These are phyloP conservation scores for Trinectes maculatus DNA, from an alignment of 2,113 vertebrate genomes.

Conservation along the genomic window DNA sequence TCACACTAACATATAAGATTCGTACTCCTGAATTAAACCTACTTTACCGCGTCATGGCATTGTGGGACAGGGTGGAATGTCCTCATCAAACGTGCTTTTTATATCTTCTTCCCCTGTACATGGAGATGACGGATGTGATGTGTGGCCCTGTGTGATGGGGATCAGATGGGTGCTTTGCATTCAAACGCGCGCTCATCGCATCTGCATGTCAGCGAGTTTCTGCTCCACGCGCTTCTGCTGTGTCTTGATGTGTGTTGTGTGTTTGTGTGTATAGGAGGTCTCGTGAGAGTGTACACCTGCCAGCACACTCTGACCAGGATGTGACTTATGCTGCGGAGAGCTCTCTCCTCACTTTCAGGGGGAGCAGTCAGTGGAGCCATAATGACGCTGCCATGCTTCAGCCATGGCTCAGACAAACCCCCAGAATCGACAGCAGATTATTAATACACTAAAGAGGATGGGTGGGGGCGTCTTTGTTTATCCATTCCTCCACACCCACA, in stretches of 20 bases:
- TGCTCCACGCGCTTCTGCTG: conserved; percentile 52
- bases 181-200: conserved; percentile 62
- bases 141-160: conserved; percentile 54
- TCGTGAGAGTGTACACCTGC: conserved; percentile 62
- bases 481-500: conserved; percentile 63
- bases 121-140: conserved; percentile 73
- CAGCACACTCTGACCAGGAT: conserved; percentile 65
- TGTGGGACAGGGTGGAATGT: conserved; percentile 29
- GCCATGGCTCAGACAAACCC: conserved; percentile 44
- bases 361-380: conserved; percentile 55
- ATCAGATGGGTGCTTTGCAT: conserved; percentile 67
- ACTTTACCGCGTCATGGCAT: conserved; percentile 43
- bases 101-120: conserved; percentile 50
- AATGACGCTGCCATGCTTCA: conserved; percentile 55
- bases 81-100: conserved; percentile 38
- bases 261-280: conserved; percentile 27
- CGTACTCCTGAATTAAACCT: conserved; percentile 49
- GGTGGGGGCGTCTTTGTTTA: conserved; percentile 62
- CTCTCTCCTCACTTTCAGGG: conserved; percentile 55
- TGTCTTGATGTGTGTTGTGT: conserved; percentile 28
- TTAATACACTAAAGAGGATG: conserved; percentile 62
- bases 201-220: conserved; percentile 66
- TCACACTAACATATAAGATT: conserved; percentile 46
- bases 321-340: conserved; percentile 68
- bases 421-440: conserved; percentile 63